Conservation (phyloP, 1,140 invertebrate species). For the Elymnias hypermnestra region DNA sequence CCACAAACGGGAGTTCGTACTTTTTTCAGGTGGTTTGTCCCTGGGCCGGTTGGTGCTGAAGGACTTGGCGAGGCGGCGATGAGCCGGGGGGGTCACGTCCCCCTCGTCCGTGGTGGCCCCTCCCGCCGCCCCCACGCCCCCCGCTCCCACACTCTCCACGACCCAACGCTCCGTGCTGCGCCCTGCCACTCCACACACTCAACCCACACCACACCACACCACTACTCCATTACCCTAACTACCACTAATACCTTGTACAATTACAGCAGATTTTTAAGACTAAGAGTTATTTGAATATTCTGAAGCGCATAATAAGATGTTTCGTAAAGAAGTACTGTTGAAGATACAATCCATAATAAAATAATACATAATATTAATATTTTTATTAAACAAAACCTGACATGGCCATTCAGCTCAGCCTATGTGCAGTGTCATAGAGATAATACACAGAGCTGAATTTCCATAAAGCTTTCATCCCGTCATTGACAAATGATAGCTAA, state of each 20-base stretch:
- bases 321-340: too few relatives aligned
- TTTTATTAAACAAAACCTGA: too few relatives aligned
- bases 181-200: constrained; percentile 48
- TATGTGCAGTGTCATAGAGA: too few relatives aligned
- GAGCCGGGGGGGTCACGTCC: constrained; percentile 86
- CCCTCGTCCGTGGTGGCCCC: constrained; percentile 56
- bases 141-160: constrained; percentile 25
- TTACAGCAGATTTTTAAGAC: neutral
- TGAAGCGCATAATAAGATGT: too few relatives aligned
- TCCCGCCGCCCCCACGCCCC: constrained; percentile 17
- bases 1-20: constrained; percentile 27
- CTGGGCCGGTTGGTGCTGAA: constrained; percentile 81
- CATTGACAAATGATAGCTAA: too few relatives aligned
- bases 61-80: constrained; percentile 90
- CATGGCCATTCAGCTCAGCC: too few relatives aligned
- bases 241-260: neutral
- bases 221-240: constrained; percentile 7
- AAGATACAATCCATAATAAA: too few relatives aligned
- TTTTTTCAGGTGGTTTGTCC: constrained; percentile 48
- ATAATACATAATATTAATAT: too few relatives aligned
- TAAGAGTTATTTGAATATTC: too few relatives aligned
- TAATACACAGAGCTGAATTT: too few relatives aligned
- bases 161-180: constrained; percentile 36
- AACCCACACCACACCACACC: constrained; percentile 23
- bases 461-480: too few relatives aligned